A percentile compares a stretch with the other conserved stretches of the same genome.
Evolutionary conservation across 1,140 invertebrate genomes (phyloP).

Genomic region (Notospermus geniculatus): DNA sequence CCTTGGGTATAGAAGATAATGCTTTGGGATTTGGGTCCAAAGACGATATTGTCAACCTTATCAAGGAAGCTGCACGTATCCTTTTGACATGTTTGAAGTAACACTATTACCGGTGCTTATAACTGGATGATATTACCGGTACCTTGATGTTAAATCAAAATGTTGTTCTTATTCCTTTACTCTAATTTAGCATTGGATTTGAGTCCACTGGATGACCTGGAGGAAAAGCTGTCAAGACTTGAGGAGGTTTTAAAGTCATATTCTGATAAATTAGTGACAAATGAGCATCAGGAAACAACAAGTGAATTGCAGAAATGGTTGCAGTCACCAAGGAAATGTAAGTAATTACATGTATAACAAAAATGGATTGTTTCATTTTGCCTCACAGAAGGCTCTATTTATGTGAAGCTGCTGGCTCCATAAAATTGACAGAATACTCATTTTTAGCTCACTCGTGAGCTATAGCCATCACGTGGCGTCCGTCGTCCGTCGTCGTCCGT

Average conservation of each 20-base stretch:
- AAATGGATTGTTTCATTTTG: too few species aligned
- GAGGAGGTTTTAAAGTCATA: constrained; percentile 33
- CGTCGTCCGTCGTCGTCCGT: too few species aligned
- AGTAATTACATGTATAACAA: constrained; percentile 9
- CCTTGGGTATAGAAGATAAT: constrained; percentile 32
- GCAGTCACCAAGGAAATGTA: constrained; percentile 37
- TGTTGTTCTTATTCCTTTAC: too few species aligned
- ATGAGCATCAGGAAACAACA: constrained; percentile 29
- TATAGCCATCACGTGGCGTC: too few species aligned
- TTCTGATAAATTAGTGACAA: constrained; percentile 35
- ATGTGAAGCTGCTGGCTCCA: neutral
- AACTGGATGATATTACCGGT: too few species aligned
- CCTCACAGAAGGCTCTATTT: constrained; percentile 1
- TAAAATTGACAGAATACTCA: too few species aligned
- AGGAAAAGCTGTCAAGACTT: constrained; percentile 25
- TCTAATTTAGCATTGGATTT: constrained; percentile 30
- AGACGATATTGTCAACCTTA: constrained; percentile 32
- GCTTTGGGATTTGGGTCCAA: constrained; percentile 29
- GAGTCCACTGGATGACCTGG: constrained; percentile 31
- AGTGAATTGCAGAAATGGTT: constrained; percentile 30
- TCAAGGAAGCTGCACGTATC: constrained; percentile 41
- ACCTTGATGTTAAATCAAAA: too few species aligned
- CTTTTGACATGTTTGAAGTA: too few species aligned
- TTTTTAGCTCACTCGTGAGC: too few species aligned
- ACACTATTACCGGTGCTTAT: too few species aligned